These are phyloP conservation scores for Argopecten irradians DNA, from an alignment of 1,140 invertebrate species.

Conservation along the genomic window DNA sequence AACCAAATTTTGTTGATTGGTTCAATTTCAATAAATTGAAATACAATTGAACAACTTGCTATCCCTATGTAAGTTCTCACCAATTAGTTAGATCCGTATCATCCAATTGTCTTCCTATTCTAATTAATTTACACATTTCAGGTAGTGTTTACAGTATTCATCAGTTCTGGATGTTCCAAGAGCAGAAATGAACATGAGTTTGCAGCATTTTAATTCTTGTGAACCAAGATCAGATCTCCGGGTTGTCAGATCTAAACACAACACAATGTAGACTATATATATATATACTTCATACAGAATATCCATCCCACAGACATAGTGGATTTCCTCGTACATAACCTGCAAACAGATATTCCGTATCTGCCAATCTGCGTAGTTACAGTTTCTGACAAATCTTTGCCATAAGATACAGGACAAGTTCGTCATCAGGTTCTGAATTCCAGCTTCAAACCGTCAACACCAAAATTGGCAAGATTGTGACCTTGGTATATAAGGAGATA, in stretches of 20 bases:
- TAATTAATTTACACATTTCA: too few relatives aligned
- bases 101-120: too few relatives aligned
- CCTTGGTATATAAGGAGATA: background rate
- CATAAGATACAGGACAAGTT: background rate
- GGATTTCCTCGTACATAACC: background rate
- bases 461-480: constrained; percentile 9
- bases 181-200: background rate
- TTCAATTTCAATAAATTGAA: too few relatives aligned
- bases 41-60: too few relatives aligned
- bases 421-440: background rate
- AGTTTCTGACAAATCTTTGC: background rate
- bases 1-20: too few relatives aligned
- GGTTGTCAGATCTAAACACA: background rate
- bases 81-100: too few relatives aligned
- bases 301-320: background rate
- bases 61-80: too few relatives aligned
- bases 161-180: background rate
- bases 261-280: background rate
- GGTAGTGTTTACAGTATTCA: background rate
- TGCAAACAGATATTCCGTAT: background rate
- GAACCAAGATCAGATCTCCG: background rate
- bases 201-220: background rate
- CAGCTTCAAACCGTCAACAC: background rate
- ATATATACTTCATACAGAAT: background rate
- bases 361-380: background rate